Evolutionary conservation across 2,113 vertebrate species (phyloP), one percentile per base, ranked within the genome.

Genomic region (Cryptotis parvus): DNA sequence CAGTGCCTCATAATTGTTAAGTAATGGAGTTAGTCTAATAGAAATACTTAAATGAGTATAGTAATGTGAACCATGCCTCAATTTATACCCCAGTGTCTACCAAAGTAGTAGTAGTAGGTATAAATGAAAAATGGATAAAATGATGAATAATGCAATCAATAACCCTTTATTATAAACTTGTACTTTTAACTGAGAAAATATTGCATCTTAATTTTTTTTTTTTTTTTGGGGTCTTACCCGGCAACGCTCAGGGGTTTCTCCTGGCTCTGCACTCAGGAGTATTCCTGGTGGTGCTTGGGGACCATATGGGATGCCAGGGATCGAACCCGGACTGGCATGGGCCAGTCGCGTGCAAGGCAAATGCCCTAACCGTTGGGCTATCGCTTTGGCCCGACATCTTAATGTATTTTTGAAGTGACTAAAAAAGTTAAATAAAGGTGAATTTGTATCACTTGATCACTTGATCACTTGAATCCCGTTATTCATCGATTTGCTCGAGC

Each of bases 41-140:
- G 27, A 89, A 82, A 77, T 43, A 37, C 41, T 35, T 4, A 37
- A 27, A 27, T 84, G 33, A 49, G 6, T 11, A 11, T 41, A 92
- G 29, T 24, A 26, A 0, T 69, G 37, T n/a, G 35, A 4, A 31
- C 0, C 29, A 31, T 31, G 31, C 35, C n/a, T 90, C 37, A 82
- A 78, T 69, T 75, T 91, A 22, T 82, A 6, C 29, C 43, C 9
- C 14, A 76, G 15, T 41, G 4, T 24, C 66, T 86, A 24, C 9
- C n/a, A 72, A n/a, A n/a, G n/a, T 9, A 31, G 0, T 39, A 73
- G 27, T 24, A 84, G 1, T 70, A 66, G 55, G 4, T n/a, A 0
- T 76, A 58, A 91, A 39, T 37, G 63, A 93, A 26, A 76, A n/a
- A 91, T 70, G 29, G 24, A 31, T 69, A 90, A 84, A 83, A 86